Evolutionary conservation across 2,797 vertebrate genomes (phyloP).

Genomic region (Gymnothorax javanicus): DNA sequence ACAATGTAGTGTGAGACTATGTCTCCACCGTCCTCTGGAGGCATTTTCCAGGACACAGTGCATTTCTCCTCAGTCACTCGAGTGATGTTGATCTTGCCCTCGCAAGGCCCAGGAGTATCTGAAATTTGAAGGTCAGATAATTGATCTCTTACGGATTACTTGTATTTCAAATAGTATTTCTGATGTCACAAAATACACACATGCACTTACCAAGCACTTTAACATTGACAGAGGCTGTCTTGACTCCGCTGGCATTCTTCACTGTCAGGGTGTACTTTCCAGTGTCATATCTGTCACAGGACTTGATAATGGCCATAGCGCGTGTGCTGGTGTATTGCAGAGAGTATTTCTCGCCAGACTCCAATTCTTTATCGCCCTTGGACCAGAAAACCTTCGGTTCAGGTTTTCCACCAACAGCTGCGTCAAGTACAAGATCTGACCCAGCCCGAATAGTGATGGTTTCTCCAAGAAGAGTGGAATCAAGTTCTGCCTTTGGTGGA

Average conservation of each 20-base stretch:
- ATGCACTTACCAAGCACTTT: conserved; percentile 91
- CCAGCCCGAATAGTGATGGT: conserved; percentile 85
- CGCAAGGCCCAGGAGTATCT: conserved; percentile 93
- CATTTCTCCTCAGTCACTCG: conserved; percentile 98
- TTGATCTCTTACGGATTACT: not conserved
- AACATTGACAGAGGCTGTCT: conserved; percentile 86
- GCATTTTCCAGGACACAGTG: conserved; percentile 90
- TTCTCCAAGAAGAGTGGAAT: conserved; percentile 88
- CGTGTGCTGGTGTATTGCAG: conserved; percentile 92
- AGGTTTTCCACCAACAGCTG: conserved; percentile 93
- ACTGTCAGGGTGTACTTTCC: conserved; percentile 91
- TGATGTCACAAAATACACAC: not conserved
- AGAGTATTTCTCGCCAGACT: conserved; percentile 92
- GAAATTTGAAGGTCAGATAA: conserved; percentile 18
- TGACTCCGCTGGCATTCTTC: conserved; percentile 91
- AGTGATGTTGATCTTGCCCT: conserved; percentile 84
- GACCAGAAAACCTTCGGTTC: conserved; percentile 98
- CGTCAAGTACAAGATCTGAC: conserved; percentile 94
- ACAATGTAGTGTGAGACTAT: conserved; percentile 86
- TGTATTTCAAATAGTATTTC: not conserved
- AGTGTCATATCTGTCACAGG: conserved; percentile 90
- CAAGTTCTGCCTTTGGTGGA: conserved; percentile 93
- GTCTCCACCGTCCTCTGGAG: conserved; percentile 92
- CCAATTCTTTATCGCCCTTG: conserved; percentile 92
- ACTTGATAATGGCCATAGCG: conserved; percentile 94